Percentiles rank a stretch among this genome's conserved stretches.
phyloP scores from a whole-genome alignment of 2,113 vertebrate genomes.

The Cyanoramphus novaezelandiae region DNA sequence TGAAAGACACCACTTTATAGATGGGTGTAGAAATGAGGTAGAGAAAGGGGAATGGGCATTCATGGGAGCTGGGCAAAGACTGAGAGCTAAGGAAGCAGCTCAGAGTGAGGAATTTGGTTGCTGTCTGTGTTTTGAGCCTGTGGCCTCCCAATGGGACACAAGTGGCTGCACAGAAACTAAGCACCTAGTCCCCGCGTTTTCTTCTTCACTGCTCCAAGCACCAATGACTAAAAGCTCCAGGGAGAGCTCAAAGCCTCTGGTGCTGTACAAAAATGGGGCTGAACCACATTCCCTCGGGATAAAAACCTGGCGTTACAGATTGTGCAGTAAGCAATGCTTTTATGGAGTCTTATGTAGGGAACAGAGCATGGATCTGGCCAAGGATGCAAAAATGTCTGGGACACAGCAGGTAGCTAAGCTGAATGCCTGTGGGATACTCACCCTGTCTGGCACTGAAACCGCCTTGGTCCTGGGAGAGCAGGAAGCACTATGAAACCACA shows the following conservation, averaged over 20 bases:
- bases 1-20: neutral
- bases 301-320: neutral
- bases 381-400: neutral
- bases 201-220: neutral
- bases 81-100: neutral
- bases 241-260: neutral
- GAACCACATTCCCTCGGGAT: neutral
- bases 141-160: neutral
- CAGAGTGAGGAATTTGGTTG: neutral
- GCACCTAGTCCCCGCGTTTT: neutral
- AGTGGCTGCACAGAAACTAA: neutral
- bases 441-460: neutral
- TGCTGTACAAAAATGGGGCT: neutral
- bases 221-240: neutral
- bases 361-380: neutral
- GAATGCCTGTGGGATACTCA: rapidly evolving
- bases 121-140: neutral
- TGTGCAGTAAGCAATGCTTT: neutral
- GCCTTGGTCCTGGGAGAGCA: neutral
- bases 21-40: neutral
- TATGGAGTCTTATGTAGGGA: rapidly evolving
- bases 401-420: neutral
- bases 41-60: neutral
- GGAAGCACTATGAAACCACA: rapidly evolving
- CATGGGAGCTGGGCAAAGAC: neutral